Evolutionary conservation across 2,888 invertebrate species (phyloP).

Genomic region (Yponomeuta sedellus): DNA sequence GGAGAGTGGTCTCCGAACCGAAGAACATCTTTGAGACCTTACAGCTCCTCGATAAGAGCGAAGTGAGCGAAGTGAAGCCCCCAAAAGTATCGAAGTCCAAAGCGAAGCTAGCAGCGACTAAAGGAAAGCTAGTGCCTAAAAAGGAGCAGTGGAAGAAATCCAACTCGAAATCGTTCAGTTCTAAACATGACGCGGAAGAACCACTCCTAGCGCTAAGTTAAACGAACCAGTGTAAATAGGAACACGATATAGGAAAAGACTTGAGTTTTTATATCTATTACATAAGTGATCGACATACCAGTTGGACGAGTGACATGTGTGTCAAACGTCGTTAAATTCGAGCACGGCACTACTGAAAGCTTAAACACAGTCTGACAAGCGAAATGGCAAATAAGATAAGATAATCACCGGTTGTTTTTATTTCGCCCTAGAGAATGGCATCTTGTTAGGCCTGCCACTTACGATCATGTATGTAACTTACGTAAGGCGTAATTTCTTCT

Average conservation of each 20-base stretch:
- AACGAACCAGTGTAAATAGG: conserved; percentile 29
- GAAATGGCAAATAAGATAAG: not conserved
- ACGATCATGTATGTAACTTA: not conserved
- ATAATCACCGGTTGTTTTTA: not conserved
- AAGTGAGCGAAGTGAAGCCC: conserved; percentile 31
- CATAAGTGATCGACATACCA: conserved; percentile 16
- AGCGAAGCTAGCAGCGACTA: conserved; percentile 77
- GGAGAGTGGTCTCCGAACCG: conserved; percentile 73
- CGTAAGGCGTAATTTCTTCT: not conserved
- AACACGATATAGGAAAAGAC: conserved; percentile 15
- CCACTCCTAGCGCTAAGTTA: conserved; percentile 82
- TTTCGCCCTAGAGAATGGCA: not conserved
- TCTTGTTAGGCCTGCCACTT: not conserved
- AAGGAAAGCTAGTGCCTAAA: conserved; percentile 56
- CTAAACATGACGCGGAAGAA: conserved; percentile 75
- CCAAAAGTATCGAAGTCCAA: conserved; percentile 78
- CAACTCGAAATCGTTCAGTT: conserved; percentile 50
- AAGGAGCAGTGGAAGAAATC: conserved; percentile 67
- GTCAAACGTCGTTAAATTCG: conserved; percentile 9
- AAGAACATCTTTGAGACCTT: conserved; percentile 90
- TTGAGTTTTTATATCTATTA: conserved; percentile 17
- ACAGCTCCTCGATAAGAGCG: conserved; percentile 79
- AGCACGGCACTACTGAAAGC: not conserved
- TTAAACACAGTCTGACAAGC: conserved; percentile 5
- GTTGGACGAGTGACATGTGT: conserved; percentile 12